Evolutionary conservation across 1,140 invertebrate genomes (phyloP).

Genomic region (Drosophila orena): DNA sequence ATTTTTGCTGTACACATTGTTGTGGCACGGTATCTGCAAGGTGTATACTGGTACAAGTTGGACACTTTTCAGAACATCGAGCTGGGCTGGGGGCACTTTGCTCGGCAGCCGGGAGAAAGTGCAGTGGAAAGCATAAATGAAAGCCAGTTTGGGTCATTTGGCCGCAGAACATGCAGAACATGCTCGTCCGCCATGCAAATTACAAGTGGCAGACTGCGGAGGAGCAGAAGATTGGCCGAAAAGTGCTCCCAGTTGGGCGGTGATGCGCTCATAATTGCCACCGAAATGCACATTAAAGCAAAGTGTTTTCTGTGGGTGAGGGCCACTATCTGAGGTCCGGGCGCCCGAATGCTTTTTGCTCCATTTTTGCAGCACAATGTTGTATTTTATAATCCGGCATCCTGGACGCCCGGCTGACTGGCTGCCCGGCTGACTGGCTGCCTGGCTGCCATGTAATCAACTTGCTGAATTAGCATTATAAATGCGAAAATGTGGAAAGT

Average conservation of each 20-base stretch:
- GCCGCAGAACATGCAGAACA: constrained; percentile 15
- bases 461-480: constrained; percentile 73
- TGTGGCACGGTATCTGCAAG: background rate
- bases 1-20: background rate
- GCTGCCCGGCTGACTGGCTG: background rate
- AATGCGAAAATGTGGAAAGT: constrained; percentile 66
- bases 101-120: constrained; percentile 1
- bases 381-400: constrained; percentile 70
- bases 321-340: constrained; percentile 4
- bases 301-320: constrained; percentile 17
- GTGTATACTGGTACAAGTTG: background rate
- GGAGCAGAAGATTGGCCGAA: constrained; percentile 44
- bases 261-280: constrained; percentile 74
- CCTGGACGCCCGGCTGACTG: constrained; percentile 23
- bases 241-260: constrained; percentile 36
- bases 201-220: constrained; percentile 27
- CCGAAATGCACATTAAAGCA: constrained; percentile 63
- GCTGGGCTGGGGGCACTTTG: background rate
- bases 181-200: constrained; percentile 26
- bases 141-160: constrained; percentile 18
- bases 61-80: constrained; percentile 9
- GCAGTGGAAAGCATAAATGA: constrained; percentile 27
- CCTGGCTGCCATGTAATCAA: constrained; percentile 64
- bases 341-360: constrained; percentile 53
- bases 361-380: constrained; percentile 62